Conservation (phyloP, 2,797 vertebrate species). For the Pseudochromis fuscus region DNA sequence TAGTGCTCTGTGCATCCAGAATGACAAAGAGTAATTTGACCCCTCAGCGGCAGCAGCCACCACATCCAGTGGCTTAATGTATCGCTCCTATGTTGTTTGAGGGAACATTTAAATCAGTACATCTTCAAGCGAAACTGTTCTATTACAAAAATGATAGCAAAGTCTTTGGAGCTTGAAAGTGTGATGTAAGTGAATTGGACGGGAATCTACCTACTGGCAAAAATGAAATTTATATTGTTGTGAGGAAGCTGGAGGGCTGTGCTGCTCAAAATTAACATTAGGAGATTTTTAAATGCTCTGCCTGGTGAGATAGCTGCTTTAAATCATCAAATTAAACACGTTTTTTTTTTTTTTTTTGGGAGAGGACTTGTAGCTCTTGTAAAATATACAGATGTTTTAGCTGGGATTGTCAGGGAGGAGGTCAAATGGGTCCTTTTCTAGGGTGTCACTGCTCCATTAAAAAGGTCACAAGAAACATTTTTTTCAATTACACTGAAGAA, state of each 20-base stretch:
- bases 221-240: conserved; percentile 52
- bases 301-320: neutral
- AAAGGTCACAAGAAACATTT: neutral
- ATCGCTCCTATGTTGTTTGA: conserved; percentile 73
- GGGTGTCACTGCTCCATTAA: neutral
- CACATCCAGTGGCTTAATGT: conserved; percentile 67
- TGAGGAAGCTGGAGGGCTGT: conserved; percentile 32
- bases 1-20: conserved; percentile 74
- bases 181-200: conserved; percentile 75
- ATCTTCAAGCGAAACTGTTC: conserved; percentile 79
- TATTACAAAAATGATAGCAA: conserved; percentile 72
- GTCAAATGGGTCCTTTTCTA: neutral
- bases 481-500: no score
- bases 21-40: conserved; percentile 81
- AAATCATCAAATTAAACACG: neutral
- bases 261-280: conserved; percentile 34
- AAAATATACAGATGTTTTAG: neutral
- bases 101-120: conserved; percentile 76
- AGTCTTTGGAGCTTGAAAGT: conserved; percentile 73
- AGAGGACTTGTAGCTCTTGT: neutral
- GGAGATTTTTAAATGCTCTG: conserved; percentile 35
- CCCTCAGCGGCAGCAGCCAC: conserved; percentile 61
- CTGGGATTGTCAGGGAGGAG: no score
- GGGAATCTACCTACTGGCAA: conserved; percentile 53
- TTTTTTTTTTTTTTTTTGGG: neutral